Base-by-base conservation (phyloP, 2,797 vertebrate species). In the Microcaecilia unicolor region DNA sequence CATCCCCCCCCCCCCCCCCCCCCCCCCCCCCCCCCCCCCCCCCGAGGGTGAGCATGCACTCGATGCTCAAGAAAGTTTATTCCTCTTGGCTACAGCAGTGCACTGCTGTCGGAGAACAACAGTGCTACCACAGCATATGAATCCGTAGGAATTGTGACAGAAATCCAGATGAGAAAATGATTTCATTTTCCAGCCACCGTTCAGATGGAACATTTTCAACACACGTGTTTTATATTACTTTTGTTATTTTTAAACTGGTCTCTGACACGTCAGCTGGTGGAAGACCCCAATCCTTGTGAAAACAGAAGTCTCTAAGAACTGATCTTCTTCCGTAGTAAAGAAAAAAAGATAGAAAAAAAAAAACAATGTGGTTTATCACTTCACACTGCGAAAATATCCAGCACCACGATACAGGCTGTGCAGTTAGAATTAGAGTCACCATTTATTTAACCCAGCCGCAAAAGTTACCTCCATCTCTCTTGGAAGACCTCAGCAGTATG, bases 31-130 rank as follows among this genome's bases (percentile, higher is more conserved):
- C n/a, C n/a, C n/a, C n/a, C n/a, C n/a, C n/a, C n/a, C n/a, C n/a
- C 32, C 49, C 51, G 61, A 54, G 49, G 45, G 35, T 18, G 15
- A 47, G 12, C 43, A 57, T 55, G 54, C 40, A 56, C 34, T 24
- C 22, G 13, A 33, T 13, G 22, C 24, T 14, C 12, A 15, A 11
- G 30, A 24, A 6, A 14, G 25, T 14, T 15, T 15, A 14, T 10
- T 19, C 31, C 18, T 2, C 18, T 28, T 52, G 51, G 40, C 51
- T 62, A 46, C 25, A 42, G 25, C 10, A 7, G 18, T 0, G 3
- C 18, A 15, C 35, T 31, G 28, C 17, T 22, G 24, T 50, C 37
- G 14, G 22, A 34, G 17, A 10, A 15, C 24, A 18, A 33, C 34
- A 31, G n/a, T n/a, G n/a, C 39, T 28, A 16, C 31, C 21, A 20